Evolutionary conservation across 2,797 vertebrate genomes (phyloP).

Genomic region (Oreonectes daqikongensis): DNA sequence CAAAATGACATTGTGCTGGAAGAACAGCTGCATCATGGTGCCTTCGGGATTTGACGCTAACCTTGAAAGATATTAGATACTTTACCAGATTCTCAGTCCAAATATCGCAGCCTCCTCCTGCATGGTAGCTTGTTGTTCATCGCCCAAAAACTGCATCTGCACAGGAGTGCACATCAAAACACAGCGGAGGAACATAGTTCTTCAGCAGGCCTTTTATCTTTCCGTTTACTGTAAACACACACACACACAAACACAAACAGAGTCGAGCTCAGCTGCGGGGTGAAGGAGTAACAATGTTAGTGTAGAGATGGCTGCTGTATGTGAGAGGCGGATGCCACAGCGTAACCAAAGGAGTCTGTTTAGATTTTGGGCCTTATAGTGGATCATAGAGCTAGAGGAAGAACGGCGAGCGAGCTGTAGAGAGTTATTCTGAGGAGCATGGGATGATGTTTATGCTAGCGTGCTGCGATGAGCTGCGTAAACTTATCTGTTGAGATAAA

Average conservation of each 20-base stretch:
- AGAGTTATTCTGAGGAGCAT: slow-evolving; percentile 30
- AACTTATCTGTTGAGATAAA: slow-evolving; percentile 43
- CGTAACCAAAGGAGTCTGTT: slow-evolving; percentile 31
- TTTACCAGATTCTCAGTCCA: slow-evolving; percentile 18
- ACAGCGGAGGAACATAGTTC: slow-evolving; percentile 31
- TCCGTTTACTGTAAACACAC: slow-evolving; percentile 58
- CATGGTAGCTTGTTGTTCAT: slow-evolving; percentile 24
- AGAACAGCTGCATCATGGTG: slow-evolving; percentile 29
- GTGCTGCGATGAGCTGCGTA: slow-evolving; percentile 18
- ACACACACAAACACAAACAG: slow-evolving; percentile 41
- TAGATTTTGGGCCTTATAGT: slow-evolving; percentile 30
- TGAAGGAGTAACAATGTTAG: slow-evolving; percentile 30
- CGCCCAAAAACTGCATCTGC: slow-evolving; percentile 35
- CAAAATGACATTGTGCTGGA: slow-evolving; percentile 37
- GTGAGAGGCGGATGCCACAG: slow-evolving; percentile 19
- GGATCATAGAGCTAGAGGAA: slow-evolving; percentile 23
- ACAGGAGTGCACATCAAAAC: slow-evolving; percentile 22
- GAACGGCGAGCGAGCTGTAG: slow-evolving; percentile 19
- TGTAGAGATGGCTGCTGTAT: slow-evolving; percentile 28
- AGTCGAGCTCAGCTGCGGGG: slow-evolving; percentile 35
- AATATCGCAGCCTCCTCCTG: not conserved
- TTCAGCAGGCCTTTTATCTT: slow-evolving; percentile 57
- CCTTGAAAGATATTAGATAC: slow-evolving; percentile 39
- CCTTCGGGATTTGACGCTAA: slow-evolving; percentile 37
- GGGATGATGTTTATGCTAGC: slow-evolving; percentile 24